These are phyloP conservation scores for Platysternon megacephalum DNA, from an alignment of 2,113 vertebrate species.

Conservation along the genomic window DNA sequence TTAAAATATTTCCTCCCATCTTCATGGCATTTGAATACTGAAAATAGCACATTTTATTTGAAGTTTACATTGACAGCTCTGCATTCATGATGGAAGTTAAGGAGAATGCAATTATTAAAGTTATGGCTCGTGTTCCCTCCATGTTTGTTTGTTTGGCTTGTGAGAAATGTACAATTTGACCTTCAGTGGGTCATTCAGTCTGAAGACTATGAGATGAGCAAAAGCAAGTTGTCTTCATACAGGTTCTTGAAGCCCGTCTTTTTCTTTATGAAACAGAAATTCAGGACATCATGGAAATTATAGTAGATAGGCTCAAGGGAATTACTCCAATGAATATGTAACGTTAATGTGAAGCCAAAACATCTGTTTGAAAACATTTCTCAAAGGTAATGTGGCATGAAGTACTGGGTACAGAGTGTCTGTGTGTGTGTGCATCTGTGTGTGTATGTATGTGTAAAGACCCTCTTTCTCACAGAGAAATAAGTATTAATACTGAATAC, in stretches of 20 bases:
- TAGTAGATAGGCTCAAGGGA: slow-evolving; percentile 5
- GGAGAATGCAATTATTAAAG: background rate
- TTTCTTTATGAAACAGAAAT: background rate
- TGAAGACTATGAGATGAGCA: background rate
- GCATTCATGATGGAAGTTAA: background rate
- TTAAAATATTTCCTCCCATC: background rate
- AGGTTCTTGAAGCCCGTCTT: slow-evolving; percentile 10
- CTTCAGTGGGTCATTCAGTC: slow-evolving; percentile 34
- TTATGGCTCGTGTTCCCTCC: background rate
- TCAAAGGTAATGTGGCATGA: slow-evolving; percentile 35
- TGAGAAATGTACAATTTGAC: slow-evolving; percentile 10
- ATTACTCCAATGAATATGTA: slow-evolving; percentile 54
- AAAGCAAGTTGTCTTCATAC: background rate
- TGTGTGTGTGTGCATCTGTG: background rate
- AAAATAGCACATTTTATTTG: background rate
- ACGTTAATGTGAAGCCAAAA: slow-evolving; percentile 63
- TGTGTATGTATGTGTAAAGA: background rate
- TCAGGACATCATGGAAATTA: slow-evolving; percentile 47
- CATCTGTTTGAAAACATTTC: slow-evolving; percentile 66
- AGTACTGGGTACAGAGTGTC: background rate
- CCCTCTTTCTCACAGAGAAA: slow-evolving; percentile 4
- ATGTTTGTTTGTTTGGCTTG: background rate
- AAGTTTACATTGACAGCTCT: background rate
- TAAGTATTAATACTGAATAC: background rate
- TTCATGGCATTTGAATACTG: background rate